These are phyloP conservation scores for Helarctos malayanus DNA, from an alignment of 2,797 vertebrate species.

Conservation along the genomic window DNA sequence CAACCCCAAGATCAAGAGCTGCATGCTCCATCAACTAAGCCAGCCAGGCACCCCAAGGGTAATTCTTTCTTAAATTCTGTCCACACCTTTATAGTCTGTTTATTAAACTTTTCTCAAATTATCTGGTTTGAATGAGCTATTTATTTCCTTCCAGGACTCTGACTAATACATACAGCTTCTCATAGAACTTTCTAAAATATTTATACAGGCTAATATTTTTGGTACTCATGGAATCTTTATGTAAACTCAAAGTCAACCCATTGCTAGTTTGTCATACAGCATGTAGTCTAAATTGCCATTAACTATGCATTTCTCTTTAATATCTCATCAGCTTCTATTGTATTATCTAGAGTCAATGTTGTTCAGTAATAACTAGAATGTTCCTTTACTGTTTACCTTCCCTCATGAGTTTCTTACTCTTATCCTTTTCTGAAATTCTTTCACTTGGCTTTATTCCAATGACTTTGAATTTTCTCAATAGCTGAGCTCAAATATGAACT, in stretches of 20 bases:
- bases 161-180: not conserved
- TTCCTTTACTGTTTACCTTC: not conserved
- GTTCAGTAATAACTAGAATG: not conserved
- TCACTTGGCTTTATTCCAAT: not conserved
- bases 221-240: not conserved
- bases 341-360: not conserved
- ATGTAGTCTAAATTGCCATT: not conserved
- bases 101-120: conserved; percentile 13
- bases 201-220: not conserved
- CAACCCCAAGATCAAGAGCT: not conserved
- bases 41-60: not conserved
- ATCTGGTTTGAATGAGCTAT: not conserved
- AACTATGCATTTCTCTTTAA: not conserved
- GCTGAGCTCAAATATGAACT: not conserved
- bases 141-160: not conserved
- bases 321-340: not conserved
- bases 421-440: not conserved
- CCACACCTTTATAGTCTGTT: not conserved
- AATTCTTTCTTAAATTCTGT: not conserved
- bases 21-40: not conserved
- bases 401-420: not conserved
- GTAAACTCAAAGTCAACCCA: not conserved
- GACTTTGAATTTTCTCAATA: not conserved
- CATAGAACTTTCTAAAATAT: not conserved
- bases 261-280: not conserved